Evolutionary conservation across 2,888 invertebrate species (phyloP).

Genomic region (Allacma fusca): DNA sequence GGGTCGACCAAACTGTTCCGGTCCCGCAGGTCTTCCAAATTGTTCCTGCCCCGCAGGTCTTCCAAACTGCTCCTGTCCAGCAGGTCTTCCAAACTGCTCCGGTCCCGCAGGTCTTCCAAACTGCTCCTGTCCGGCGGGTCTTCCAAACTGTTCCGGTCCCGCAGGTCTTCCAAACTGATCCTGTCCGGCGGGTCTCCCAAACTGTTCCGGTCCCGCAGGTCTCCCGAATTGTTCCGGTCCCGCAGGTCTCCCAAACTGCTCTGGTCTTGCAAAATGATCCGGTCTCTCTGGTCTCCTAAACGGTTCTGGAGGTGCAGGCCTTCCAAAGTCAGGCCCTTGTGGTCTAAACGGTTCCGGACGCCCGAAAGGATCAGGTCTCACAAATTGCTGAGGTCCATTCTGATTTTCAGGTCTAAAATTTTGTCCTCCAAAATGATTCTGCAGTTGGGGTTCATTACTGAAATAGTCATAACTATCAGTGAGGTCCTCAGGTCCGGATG

Average conservation of each 20-base stretch:
- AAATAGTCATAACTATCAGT: background rate
- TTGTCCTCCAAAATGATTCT: background rate
- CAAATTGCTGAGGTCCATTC: constrained; percentile 23
- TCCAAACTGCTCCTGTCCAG: constrained; percentile 10
- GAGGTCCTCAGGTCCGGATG: background rate
- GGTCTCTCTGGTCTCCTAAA: constrained; percentile 25
- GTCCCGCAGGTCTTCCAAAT: background rate
- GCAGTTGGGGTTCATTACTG: background rate
- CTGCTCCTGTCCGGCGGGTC: constrained; percentile 21
- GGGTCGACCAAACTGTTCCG: background rate
- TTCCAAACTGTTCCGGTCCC: background rate
- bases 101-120: constrained; percentile 19
- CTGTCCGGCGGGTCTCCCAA: background rate
- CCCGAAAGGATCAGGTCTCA: background rate
- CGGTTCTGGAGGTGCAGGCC: constrained; percentile 21
- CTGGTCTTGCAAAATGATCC: background rate
- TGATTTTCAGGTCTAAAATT: constrained; percentile 13
- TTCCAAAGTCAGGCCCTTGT: background rate
- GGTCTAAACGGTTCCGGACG: background rate
- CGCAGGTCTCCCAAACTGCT: background rate
- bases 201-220: background rate
- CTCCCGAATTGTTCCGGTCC: background rate
- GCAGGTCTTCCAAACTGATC: background rate
- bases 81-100: background rate
- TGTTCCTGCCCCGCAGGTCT: background rate